Conservation (phyloP, 2,888 invertebrate species). For the Papilio protenor region DNA sequence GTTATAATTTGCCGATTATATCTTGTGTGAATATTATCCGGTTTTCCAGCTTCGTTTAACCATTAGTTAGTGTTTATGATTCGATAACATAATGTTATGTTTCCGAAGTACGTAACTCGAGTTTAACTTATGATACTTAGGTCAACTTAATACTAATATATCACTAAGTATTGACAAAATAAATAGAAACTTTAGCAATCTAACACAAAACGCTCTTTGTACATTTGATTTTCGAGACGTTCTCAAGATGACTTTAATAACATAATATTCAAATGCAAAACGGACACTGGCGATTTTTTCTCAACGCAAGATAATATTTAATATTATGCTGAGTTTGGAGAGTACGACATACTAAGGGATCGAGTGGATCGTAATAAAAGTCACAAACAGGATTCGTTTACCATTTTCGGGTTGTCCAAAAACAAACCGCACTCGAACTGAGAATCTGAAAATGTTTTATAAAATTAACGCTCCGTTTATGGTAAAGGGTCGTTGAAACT, state of each 20-base stretch:
- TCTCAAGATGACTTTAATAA: neutral
- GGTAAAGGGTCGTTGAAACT: neutral
- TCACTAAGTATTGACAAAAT: too few species aligned
- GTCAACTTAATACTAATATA: too few species aligned
- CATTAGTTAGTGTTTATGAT: too few species aligned
- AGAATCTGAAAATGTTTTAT: conserved; percentile 14
- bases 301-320: neutral
- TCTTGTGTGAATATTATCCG: neutral
- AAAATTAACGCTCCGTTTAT: conserved; percentile 20
- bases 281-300: neutral
- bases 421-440: conserved; percentile 30
- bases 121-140: too few species aligned
- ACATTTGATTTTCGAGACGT: neutral
- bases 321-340: conserved; percentile 12
- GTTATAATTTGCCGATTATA: too few species aligned
- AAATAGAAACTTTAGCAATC: too few species aligned
- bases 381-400: conserved; percentile 26
- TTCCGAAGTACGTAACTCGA: too few species aligned
- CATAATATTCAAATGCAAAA: neutral
- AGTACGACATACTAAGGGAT: conserved; percentile 6
- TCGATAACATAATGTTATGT: too few species aligned
- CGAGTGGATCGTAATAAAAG: conserved; percentile 37
- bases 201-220: neutral
- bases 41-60: too few species aligned
- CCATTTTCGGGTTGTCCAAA: conserved; percentile 28